Evolutionary conservation across 2,888 invertebrate genomes (phyloP).

Genomic region (Heteromyza rotundicornis): DNA sequence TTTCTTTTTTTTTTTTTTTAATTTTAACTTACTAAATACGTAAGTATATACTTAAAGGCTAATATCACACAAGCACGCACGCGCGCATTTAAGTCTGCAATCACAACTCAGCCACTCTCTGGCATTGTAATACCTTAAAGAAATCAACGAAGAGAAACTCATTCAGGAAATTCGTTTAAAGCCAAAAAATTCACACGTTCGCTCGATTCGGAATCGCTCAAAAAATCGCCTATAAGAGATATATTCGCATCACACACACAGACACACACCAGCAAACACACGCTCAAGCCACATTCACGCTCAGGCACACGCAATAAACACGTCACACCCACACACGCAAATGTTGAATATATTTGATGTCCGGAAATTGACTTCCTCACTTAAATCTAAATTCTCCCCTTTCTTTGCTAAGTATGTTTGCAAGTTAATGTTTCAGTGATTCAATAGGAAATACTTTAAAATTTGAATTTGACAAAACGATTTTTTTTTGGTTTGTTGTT

Average conservation of each 20-base stretch:
- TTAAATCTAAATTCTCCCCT: background rate
- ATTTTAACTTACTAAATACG: slow-evolving; percentile 9
- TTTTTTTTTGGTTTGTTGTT: slow-evolving; percentile 5
- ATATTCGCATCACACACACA: slow-evolving; percentile 17
- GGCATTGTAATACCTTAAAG: no score
- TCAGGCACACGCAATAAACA: slow-evolving; percentile 3
- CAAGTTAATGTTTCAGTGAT: slow-evolving; percentile 34
- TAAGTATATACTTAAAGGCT: slow-evolving; percentile 25
- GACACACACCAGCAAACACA: slow-evolving; percentile 16
- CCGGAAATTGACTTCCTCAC: no score
- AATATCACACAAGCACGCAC: slow-evolving; percentile 42
- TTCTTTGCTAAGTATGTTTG: slow-evolving; percentile 25
- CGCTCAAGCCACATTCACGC: slow-evolving; percentile 9
- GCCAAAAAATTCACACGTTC: no score
- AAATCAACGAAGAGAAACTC: background rate
- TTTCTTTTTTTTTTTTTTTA: slow-evolving; percentile 24
- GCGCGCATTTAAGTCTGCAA: slow-evolving; percentile 29
- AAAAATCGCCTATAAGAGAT: background rate
- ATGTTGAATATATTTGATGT: no score
- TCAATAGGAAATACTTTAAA: slow-evolving; percentile 26
- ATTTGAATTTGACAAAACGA: slow-evolving; percentile 31
- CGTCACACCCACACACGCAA: no score
- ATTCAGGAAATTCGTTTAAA: background rate
- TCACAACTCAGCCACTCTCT: background rate
- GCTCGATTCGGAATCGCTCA: no score